Evolutionary conservation across 2,113 vertebrate genomes (phyloP).

Genomic region (Morone chrysops): DNA sequence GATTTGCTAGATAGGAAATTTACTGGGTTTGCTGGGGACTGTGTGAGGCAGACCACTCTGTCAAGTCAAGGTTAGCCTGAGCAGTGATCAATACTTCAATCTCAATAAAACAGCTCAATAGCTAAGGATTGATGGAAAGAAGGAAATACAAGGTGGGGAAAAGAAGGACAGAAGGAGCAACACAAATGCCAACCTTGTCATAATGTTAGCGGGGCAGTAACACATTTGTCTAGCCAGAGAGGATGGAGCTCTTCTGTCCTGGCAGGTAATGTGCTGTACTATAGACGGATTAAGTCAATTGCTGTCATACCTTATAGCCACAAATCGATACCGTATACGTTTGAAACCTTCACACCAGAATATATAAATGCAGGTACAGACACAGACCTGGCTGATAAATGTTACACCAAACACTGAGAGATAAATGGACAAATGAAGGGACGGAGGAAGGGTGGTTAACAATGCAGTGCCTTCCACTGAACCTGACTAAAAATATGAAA

Average conservation of each 20-base stretch:
- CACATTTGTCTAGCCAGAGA: slow-evolving; percentile 86
- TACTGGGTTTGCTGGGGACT: slow-evolving; percentile 66
- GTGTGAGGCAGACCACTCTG: slow-evolving; percentile 71
- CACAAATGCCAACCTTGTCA: slow-evolving; percentile 86
- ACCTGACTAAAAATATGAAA: slow-evolving; percentile 9
- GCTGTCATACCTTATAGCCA: slow-evolving; percentile 79
- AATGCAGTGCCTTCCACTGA: slow-evolving; percentile 19
- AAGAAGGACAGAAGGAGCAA: slow-evolving; percentile 63
- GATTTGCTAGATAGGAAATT: slow-evolving; percentile 57
- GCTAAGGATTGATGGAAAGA: slow-evolving; percentile 82
- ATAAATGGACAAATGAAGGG: slow-evolving; percentile 48
- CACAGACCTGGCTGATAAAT: slow-evolving; percentile 66
- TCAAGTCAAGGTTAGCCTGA: slow-evolving; percentile 87
- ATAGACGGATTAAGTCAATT: slow-evolving; percentile 67
- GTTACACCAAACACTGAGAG: slow-evolving; percentile 52
- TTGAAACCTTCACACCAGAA: slow-evolving; percentile 82
- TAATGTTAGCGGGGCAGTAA: slow-evolving; percentile 81
- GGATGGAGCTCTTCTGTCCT: slow-evolving; percentile 62
- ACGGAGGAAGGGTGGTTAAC: neutral
- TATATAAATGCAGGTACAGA: slow-evolving; percentile 75
- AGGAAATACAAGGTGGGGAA: slow-evolving; percentile 47
- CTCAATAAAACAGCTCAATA: slow-evolving; percentile 96
- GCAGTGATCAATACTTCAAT: slow-evolving; percentile 96
- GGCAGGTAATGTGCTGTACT: slow-evolving; percentile 65
- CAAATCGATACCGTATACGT: slow-evolving; percentile 86